Percentiles rank a stretch among this genome's conserved stretches.
Evolutionary conservation across 2,797 vertebrate species (phyloP).

Genomic region (Cyclopterus lumpus): DNA sequence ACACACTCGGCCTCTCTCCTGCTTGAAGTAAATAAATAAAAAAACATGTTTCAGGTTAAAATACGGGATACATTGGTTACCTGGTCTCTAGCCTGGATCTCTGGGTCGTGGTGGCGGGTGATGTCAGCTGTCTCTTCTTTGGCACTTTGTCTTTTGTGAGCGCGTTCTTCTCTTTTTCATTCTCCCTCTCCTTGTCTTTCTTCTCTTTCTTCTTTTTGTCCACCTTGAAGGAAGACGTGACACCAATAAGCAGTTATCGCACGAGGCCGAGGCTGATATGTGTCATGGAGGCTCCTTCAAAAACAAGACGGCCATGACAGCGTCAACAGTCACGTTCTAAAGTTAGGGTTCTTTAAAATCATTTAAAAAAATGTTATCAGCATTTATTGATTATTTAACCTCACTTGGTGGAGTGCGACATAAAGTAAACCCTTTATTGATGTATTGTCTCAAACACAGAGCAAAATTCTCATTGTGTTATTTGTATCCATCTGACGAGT

Average conservation of each 20-base stretch:
- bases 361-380: neutral
- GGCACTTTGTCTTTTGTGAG: conserved; percentile 88
- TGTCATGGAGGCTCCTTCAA: neutral
- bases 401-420: neutral
- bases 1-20: neutral
- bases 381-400: no score
- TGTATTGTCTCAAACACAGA: neutral
- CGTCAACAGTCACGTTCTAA: neutral
- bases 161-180: conserved; percentile 92
- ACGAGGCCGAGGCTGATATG: neutral
- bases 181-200: conserved; percentile 96
- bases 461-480: neutral
- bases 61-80: conserved; percentile 54
- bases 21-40: neutral
- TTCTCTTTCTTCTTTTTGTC: conserved; percentile 96
- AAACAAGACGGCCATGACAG: neutral
- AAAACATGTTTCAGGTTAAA: no score
- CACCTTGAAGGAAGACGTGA: conserved; percentile 61
- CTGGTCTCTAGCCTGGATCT: conserved; percentile 80
- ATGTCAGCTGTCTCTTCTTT: conserved; percentile 85
- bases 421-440: neutral
- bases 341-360: neutral
- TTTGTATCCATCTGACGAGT: neutral
- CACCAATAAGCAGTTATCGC: neutral
- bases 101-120: conserved; percentile 53